Evolutionary conservation across 2,888 invertebrate species (phyloP).

Genomic region (Ligdia adustata): DNA sequence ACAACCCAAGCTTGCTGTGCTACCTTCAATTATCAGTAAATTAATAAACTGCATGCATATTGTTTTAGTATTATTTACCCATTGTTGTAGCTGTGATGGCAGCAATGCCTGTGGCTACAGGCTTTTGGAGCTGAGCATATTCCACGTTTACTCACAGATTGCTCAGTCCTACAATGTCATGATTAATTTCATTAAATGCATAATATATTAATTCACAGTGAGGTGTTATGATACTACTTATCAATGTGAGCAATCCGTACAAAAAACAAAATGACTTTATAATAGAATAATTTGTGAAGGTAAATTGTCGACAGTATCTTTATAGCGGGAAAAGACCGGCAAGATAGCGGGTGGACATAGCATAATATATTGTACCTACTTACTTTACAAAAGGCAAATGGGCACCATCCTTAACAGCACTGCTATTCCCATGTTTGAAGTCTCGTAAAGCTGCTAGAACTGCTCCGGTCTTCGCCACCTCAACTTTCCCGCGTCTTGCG

Average conservation of each 20-base stretch:
- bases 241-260: not conserved
- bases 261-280: not conserved
- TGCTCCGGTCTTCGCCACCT: not conserved
- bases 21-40: too few species aligned
- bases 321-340: too few species aligned
- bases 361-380: not conserved
- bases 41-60: too few species aligned
- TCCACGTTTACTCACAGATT: too few species aligned
- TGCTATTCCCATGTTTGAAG: not conserved
- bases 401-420: slow-evolving; percentile 8
- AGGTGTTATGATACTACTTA: not conserved
- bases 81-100: too few species aligned
- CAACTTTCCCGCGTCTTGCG: slow-evolving; percentile 14
- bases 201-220: not conserved
- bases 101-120: too few species aligned
- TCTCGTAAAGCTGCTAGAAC: slow-evolving; percentile 17
- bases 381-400: slow-evolving; percentile 9
- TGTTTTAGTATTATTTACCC: too few species aligned
- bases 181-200: too few species aligned
- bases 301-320: not conserved
- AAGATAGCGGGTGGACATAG: too few species aligned
- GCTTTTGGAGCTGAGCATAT: too few species aligned
- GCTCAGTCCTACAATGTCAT: too few species aligned
- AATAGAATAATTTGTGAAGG: not conserved
- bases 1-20: too few species aligned